Base-by-base conservation (phyloP, 2,113 vertebrate genomes). In the Ceratotherium simum region DNA sequence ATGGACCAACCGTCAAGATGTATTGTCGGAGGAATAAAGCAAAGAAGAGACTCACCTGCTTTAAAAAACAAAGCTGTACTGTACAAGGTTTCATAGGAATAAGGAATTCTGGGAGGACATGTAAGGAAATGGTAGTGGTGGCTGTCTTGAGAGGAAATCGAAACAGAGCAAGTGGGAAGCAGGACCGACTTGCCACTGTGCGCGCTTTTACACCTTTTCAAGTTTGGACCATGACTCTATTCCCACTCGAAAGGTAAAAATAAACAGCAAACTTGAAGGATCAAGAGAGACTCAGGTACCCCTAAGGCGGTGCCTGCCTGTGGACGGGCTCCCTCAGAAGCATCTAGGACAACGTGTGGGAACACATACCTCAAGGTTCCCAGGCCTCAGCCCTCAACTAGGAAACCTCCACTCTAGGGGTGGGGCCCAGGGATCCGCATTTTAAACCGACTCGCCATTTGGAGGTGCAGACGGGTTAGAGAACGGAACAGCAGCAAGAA, bases 161-260 rank as follows among this genome's bases (percentile, higher is more conserved):
- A 62, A 65, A 70, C 56, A 95, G n/a, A 54, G 80, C 10, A 8
- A 48, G n/a, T 4, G 12, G 13, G 31, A 93, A 27, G 76, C 60
- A 88, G 13, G 21, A 33, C 29, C 4, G 18, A 36, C 73, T 27
- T 21, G 29, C 4, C 72, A 79, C 80, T 25, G 9, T 6, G 23
- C 0, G 1, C 21, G 5, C 58, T 21, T 54, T 12, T 18, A 10
- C 1, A 33, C 48, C n/a, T 75, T 67, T 42, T 31, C 6, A 23
- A 54, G 65, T 79, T 60, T 31, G 18, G 27, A 39, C 64, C 4
- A 6, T 0, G 16, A 64, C 72, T 81, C 10, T 0, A 6, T 17
- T 60, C 48, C 78, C 75, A 54, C 31, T 42, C 25, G 7, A 67
- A 84, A 67, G 2, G 12, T 27, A 70, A 64, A 88, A 56, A 67